Percentiles rank a stretch among this genome's conserved stretches.
These are phyloP conservation scores for Drosophila emarginata DNA, from an alignment of 2,888 invertebrate species.

Conservation along the genomic window DNA sequence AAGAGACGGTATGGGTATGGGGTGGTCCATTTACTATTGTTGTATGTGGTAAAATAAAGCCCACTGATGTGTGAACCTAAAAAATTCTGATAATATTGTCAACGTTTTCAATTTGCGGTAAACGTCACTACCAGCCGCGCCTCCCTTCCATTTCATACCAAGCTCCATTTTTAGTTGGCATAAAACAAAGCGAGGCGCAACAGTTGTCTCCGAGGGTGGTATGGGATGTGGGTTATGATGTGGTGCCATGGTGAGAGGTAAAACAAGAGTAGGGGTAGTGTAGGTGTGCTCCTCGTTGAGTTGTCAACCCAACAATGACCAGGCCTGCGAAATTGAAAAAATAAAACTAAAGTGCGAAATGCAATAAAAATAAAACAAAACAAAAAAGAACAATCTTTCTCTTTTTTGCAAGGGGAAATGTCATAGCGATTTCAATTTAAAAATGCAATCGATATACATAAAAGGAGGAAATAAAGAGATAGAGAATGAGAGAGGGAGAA, in stretches of 20 bases:
- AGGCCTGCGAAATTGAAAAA: conserved; percentile 54
- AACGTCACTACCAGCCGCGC: conserved; percentile 50
- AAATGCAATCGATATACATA: conserved; percentile 50
- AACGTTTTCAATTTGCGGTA: conserved; percentile 77
- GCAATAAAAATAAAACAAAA: conserved; percentile 42
- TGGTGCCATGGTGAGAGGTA: neutral
- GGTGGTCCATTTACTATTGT: conserved; percentile 15
- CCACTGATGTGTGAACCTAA: conserved; percentile 82
- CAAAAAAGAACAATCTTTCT: conserved; percentile 27
- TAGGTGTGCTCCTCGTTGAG: conserved; percentile 27
- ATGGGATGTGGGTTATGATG: neutral
- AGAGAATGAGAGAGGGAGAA: neutral
- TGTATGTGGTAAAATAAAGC: conserved; percentile 66
- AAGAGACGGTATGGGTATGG: neutral
- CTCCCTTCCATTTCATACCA: conserved; percentile 23
- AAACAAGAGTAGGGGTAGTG: neutral
- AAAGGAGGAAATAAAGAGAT: conserved; percentile 14
- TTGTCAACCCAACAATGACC: conserved; percentile 39
- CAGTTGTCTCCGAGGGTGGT: conserved; percentile 43
- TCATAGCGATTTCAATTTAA: conserved; percentile 57
- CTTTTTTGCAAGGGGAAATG: conserved; percentile 36
- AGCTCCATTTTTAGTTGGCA: conserved; percentile 25
- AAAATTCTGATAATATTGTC: conserved; percentile 81
- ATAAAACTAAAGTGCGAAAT: conserved; percentile 49
- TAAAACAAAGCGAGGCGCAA: conserved; percentile 67